Conservation (phyloP, 2,888 invertebrate genomes). For the Pseudoips prasinana region DNA sequence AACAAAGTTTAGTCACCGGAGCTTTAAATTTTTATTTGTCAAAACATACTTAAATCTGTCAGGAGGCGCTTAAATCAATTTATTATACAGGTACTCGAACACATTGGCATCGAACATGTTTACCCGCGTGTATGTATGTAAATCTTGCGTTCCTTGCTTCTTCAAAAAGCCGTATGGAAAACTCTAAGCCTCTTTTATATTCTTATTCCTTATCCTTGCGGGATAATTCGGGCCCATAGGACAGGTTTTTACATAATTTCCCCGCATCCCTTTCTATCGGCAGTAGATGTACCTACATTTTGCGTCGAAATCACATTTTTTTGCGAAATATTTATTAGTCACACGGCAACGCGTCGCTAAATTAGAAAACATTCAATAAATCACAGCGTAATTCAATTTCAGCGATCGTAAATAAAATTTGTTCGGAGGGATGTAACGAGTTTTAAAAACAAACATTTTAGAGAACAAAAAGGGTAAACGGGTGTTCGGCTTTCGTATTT, state of each 20-base stretch:
- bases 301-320: conserved; percentile 48
- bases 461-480: conserved; percentile 62
- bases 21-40: conserved; percentile 75
- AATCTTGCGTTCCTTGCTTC: conserved; percentile 70
- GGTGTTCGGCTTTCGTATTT: conserved; percentile 63
- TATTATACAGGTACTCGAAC: conserved; percentile 73
- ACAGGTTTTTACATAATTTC: conserved; percentile 79
- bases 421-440: conserved; percentile 58
- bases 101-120: conserved; percentile 65
- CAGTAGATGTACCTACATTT: conserved; percentile 33
- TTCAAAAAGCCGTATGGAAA: conserved; percentile 72
- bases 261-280: conserved; percentile 64
- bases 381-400: conserved; percentile 65
- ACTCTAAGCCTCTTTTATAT: conserved; percentile 78
- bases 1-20: conserved; percentile 68
- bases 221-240: conserved; percentile 77
- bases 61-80: conserved; percentile 79
- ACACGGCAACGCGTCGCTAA: conserved; percentile 50
- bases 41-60: conserved; percentile 77
- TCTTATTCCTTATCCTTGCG: conserved; percentile 76
- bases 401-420: conserved; percentile 68
- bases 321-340: conserved; percentile 50
- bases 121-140: conserved; percentile 69
- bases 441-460: conserved; percentile 73
- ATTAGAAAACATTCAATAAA: conserved; percentile 73